These are phyloP conservation scores for Chelon auratus DNA, from an alignment of 2,797 vertebrate species.

Conservation along the genomic window DNA sequence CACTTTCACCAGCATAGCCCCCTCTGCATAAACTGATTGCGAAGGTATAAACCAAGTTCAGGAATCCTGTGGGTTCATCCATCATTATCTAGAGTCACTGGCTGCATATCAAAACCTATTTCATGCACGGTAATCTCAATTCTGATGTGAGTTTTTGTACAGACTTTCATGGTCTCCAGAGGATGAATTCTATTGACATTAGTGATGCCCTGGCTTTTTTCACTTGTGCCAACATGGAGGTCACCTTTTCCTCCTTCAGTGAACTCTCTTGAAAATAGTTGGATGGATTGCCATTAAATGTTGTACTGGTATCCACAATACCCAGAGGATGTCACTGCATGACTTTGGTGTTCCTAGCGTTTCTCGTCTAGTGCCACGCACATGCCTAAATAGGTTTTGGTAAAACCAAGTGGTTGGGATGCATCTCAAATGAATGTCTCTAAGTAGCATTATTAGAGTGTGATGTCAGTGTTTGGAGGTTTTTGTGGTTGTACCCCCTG, in stretches of 20 bases:
- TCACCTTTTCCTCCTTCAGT: not conserved
- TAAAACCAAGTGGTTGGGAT: too few species aligned
- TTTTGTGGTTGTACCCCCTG: conserved; percentile 57
- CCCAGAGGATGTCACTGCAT: not conserved
- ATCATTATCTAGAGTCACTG: too few species aligned
- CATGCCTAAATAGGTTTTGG: not conserved
- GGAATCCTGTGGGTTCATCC: too few species aligned
- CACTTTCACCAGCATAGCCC: too few species aligned
- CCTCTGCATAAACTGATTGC: too few species aligned
- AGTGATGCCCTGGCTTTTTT: not conserved
- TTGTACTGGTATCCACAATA: not conserved
- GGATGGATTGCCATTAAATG: not conserved
- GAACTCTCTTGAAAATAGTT: not conserved
- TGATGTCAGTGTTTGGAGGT: conserved; percentile 56
- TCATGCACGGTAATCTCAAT: not conserved
- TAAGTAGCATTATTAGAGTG: conserved; percentile 42
- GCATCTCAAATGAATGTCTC: conserved; percentile 8
- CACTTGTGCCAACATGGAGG: not conserved
- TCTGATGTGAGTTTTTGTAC: not conserved
- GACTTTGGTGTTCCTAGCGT: not conserved
- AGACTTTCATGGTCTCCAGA: not conserved
- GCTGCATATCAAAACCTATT: not conserved
- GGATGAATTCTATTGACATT: not conserved
- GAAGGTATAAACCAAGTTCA: too few species aligned
- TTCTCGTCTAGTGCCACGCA: not conserved